Percentiles rank a stretch among this genome's conserved stretches.
Evolutionary conservation across 2,888 invertebrate genomes (phyloP).

Genomic region (Lasioglossum calceatum): DNA sequence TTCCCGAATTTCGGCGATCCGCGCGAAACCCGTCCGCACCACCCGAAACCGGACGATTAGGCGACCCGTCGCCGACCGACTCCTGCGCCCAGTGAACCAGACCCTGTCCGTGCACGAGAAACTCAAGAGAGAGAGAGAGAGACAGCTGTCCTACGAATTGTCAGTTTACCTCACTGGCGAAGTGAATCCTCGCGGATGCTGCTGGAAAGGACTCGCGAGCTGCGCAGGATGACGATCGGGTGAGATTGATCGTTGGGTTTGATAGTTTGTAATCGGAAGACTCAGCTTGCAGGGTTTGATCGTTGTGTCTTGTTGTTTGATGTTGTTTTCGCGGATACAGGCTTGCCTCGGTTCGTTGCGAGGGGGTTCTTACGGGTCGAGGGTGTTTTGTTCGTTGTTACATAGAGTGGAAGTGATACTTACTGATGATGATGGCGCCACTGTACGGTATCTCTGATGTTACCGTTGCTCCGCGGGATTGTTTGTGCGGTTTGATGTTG

Average conservation of each 20-base stretch:
- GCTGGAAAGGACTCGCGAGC: background rate
- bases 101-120: background rate
- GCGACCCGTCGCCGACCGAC: background rate
- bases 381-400: constrained; percentile 24
- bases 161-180: background rate
- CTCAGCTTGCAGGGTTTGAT: background rate
- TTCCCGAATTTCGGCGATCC: constrained; percentile 48
- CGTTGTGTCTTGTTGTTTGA: background rate
- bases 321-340: background rate
- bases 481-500: background rate
- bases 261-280: background rate
- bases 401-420: constrained; percentile 34
- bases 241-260: constrained; percentile 4
- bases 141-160: background rate
- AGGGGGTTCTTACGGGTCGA: background rate
- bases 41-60: background rate
- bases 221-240: background rate
- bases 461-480: constrained; percentile 12
- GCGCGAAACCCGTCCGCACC: background rate
- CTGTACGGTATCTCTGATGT: constrained; percentile 60
- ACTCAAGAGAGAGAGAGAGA: background rate
- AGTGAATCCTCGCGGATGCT: background rate
- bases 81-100: background rate
- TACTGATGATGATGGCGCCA: constrained; percentile 70
- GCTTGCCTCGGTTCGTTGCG: background rate